A percentile compares a stretch with the other conserved stretches of the same genome.
phyloP scores from a whole-genome alignment of 2,888 invertebrate species.

The Dioctria rufipes region DNA sequence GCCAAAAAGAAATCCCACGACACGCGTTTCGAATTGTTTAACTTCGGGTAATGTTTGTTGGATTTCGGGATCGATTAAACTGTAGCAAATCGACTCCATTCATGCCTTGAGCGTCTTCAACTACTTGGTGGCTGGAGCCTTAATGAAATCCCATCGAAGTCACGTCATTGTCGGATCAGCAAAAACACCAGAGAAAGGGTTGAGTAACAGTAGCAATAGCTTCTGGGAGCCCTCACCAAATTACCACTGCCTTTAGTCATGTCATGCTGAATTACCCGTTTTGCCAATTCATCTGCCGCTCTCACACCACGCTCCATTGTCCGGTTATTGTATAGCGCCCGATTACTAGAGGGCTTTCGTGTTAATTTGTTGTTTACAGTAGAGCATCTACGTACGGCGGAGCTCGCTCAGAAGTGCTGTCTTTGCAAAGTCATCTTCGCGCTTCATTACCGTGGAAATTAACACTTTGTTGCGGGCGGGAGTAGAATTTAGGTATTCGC shows the following conservation, averaged over 20 bases:
- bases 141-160: conserved; percentile 46
- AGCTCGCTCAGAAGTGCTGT: background rate
- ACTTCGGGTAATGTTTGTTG: conserved; percentile 43
- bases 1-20: conserved; percentile 33
- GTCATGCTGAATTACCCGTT: conserved; percentile 46
- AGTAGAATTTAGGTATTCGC: conserved; percentile 7
- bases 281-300: conserved; percentile 45
- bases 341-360: background rate
- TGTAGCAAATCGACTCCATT: conserved; percentile 40
- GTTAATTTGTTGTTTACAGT: conserved; percentile 44
- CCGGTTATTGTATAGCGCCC: conserved; percentile 9
- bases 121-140: background rate
- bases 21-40: conserved; percentile 33
- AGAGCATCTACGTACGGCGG: background rate
- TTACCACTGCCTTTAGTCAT: conserved; percentile 46
- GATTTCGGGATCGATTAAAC: conserved; percentile 45
- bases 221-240: conserved; percentile 29
- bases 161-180: conserved; percentile 36
- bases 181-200: conserved; percentile 37
- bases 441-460: conserved; percentile 44
- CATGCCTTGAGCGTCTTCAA: conserved; percentile 20
- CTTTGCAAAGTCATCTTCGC: conserved; percentile 40
- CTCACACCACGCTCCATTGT: conserved; percentile 1
- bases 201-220: conserved; percentile 29
- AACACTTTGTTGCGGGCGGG: conserved; percentile 43